Conservation (phyloP, 2,797 vertebrate genomes). For the Amniataba percoides region DNA sequence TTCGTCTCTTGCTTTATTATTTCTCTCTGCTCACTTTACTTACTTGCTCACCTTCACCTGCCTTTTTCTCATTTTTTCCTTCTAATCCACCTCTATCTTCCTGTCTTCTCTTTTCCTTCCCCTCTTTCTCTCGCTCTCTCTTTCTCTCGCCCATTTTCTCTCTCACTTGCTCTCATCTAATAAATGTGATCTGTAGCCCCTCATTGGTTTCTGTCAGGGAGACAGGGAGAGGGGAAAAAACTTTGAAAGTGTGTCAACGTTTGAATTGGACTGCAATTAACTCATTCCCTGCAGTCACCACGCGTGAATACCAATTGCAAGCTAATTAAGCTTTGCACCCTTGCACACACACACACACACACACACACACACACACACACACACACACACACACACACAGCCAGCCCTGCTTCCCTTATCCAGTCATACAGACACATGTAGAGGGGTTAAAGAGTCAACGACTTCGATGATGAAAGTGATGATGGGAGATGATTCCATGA, state of each 20-base stretch:
- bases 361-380: conserved; percentile 56
- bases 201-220: conserved; percentile 81
- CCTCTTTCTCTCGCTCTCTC: conserved; percentile 1
- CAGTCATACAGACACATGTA: conserved; percentile 83
- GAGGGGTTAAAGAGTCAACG: conserved; percentile 82
- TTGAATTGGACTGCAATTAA: conserved; percentile 89
- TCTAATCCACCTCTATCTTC: conserved; percentile 14
- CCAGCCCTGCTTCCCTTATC: conserved; percentile 76
- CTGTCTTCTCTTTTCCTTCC: conserved; percentile 4
- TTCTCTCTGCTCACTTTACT: conserved; percentile 19
- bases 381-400: conserved; percentile 45
- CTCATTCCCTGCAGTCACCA: conserved; percentile 87
- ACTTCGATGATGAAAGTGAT: conserved; percentile 87
- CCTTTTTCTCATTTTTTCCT: conserved; percentile 22
- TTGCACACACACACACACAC: conserved; percentile 47
- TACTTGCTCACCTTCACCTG: conserved; percentile 27
- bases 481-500: conserved; percentile 83
- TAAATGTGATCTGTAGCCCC: conserved; percentile 82
- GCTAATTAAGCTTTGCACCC: conserved; percentile 85
- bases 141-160: conserved; percentile 48
- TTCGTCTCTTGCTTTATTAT: conserved; percentile 4
- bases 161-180: conserved; percentile 77
- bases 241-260: conserved; percentile 86
- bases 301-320: conserved; percentile 84
- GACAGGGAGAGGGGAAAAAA: conserved; percentile 72